Base-by-base conservation (phyloP, 2,888 invertebrate species). In the Andrena minutula region DNA sequence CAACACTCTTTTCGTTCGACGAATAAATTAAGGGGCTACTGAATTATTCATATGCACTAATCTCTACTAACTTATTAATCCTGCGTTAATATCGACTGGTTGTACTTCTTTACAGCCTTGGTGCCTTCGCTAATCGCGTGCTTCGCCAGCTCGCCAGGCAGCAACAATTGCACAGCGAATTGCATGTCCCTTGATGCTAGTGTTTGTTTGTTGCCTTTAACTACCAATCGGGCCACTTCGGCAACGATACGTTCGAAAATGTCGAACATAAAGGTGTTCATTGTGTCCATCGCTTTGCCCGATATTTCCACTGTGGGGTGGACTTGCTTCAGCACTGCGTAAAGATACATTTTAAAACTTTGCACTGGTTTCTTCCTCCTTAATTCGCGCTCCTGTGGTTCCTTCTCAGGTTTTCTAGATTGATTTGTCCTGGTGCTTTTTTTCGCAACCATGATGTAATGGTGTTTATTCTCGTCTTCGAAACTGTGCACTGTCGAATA, bases 181-280 rank as follows among this genome's bases (percentile, higher is more conserved):
- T 65, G 2, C 1, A 65, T 1, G 4, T 28, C 49, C 0, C 1
- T 2, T n/a, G 28, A 10, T 16, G 28, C 0, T 20, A 51, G 6
- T 20, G 51, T 51, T 8, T 0, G 2, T 2, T 2, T 51, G 2
- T 1, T 8, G 20, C 6, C 0, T 7, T 0, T 20, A n/a, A n/a
- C n/a, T 3, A 20, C 0, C 51, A 51, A 51, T 51, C 1, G 20
- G 20, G 3, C 0, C 8, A 0, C 2, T 51, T 51, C 51, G 20
- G 2, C 0, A 51, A 8, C 1, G 51, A 51, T 20, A 6, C 51
- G 51, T 5, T 51, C 51, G 8, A 20, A 51, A 0, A 51, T 20
- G 20, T 51, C 20, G 20, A 20, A 0, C 20, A 51, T 51, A n/a
- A 2, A 20, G 20, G 0, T 51, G 51, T 51, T 51, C 51, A 20